A percentile compares a stretch with the other conserved stretches of the same genome.
Conservation (phyloP, 92 coral and sea anemone species). For the Porites evermanni region DNA sequence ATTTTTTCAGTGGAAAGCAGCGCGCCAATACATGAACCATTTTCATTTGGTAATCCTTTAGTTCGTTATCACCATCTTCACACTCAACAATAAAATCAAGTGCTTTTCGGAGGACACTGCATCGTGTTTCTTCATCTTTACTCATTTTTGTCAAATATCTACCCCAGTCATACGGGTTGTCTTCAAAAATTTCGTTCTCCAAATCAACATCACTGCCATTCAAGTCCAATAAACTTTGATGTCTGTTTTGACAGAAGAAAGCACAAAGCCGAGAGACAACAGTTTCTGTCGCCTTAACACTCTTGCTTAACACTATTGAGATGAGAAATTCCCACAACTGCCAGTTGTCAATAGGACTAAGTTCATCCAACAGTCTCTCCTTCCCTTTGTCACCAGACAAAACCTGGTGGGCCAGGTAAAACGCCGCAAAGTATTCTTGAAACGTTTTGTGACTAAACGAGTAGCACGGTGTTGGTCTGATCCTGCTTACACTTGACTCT, state of each 20-base stretch:
- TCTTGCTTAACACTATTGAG: conserved; percentile 2
- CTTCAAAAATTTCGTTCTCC: no score
- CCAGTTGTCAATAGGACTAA: conserved; percentile 18
- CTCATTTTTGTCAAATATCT: no score
- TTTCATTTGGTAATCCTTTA: conserved; percentile 22
- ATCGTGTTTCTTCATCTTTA: neutral
- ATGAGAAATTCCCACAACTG: conserved; percentile 30
- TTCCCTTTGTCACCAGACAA: neutral
- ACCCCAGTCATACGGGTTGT: no score
- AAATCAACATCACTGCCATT: no score
- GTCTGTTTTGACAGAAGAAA: neutral
- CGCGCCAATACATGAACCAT: conserved; percentile 2
- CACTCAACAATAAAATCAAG: neutral
- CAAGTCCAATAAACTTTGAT: no score
- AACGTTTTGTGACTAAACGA: conserved; percentile 46
- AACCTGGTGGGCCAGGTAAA: conserved; percentile 2
- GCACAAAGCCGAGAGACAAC: conserved; percentile 14
- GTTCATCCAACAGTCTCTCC: neutral
- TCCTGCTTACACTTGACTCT: conserved; percentile 22
- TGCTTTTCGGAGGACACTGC: fast-evolving
- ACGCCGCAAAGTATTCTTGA: conserved; percentile 53
- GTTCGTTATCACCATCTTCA: neutral
- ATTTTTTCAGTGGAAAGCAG: neutral
- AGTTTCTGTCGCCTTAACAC: neutral
- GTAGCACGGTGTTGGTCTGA: conserved; percentile 24